These are phyloP conservation scores for Chymomyza costata DNA, from an alignment of 1,140 invertebrate species.

Conservation along the genomic window DNA sequence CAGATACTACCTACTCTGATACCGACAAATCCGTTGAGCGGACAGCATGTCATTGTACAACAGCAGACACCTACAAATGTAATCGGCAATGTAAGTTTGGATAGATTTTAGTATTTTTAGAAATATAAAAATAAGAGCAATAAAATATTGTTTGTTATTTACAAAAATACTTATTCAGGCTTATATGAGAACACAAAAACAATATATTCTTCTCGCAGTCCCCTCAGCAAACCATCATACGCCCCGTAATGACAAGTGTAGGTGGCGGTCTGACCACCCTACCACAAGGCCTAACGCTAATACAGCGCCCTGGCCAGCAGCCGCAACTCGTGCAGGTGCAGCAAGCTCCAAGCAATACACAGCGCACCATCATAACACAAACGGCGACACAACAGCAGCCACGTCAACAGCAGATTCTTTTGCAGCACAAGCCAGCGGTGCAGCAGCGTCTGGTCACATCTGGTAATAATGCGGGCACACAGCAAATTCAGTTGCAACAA, in stretches of 20 bases:
- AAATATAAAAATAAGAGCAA: too few relatives aligned
- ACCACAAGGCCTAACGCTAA: slow-evolving; percentile 71
- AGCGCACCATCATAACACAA: slow-evolving; percentile 57
- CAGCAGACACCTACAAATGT: slow-evolving; percentile 63
- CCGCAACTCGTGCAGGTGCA: slow-evolving; percentile 74
- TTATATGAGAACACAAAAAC: not conserved
- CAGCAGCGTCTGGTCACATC: slow-evolving; percentile 72
- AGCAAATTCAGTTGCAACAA: slow-evolving; percentile 56
- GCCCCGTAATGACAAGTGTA: slow-evolving; percentile 65
- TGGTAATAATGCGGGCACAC: slow-evolving; percentile 67
- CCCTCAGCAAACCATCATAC: slow-evolving; percentile 70
- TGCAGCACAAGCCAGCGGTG: slow-evolving; percentile 63
- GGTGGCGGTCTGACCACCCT: slow-evolving; percentile 60
- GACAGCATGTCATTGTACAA: slow-evolving; percentile 64
- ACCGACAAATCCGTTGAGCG: slow-evolving; percentile 59
- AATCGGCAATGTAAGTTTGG: slow-evolving; percentile 65
- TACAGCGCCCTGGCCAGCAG: slow-evolving; percentile 72
- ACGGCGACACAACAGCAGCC: slow-evolving; percentile 54
- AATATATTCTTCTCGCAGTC: slow-evolving; percentile 30
- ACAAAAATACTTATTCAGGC: too few relatives aligned
- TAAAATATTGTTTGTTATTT: too few relatives aligned
- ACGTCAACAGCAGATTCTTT: slow-evolving; percentile 59
- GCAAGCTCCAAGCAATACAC: slow-evolving; percentile 53
- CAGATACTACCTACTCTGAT: slow-evolving; percentile 67
- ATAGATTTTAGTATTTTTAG: too few relatives aligned